Percentiles rank a stretch among this genome's conserved stretches.
Conservation (phyloP, 2,113 vertebrate genomes). For the Nipponia nippon region DNA sequence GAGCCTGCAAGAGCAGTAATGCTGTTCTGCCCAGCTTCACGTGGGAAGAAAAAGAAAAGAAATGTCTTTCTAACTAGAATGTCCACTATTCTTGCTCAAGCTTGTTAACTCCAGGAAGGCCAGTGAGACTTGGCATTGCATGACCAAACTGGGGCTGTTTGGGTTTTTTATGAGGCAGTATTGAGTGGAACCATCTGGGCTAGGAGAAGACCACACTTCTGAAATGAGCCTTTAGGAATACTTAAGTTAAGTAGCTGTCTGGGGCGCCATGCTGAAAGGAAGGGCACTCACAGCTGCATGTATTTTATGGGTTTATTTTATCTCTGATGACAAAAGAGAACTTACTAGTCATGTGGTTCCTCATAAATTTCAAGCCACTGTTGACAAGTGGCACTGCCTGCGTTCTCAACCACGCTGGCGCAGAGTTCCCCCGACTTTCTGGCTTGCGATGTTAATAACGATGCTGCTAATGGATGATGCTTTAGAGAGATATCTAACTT, state of each 20-base stretch:
- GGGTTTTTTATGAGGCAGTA: neutral
- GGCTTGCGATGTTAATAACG: accelerated
- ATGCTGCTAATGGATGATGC: neutral
- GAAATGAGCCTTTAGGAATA: neutral
- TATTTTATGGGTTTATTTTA: conserved; percentile 23
- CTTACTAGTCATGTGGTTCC: neutral
- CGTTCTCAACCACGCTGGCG: neutral
- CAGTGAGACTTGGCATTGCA: neutral
- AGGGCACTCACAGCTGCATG: neutral
- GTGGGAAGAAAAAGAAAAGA: neutral
- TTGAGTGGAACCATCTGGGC: conserved; percentile 24
- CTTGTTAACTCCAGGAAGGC: neutral
- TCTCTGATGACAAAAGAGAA: conserved; percentile 13
- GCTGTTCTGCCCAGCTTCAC: neutral
- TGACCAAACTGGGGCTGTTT: neutral
- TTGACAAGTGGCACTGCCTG: neutral
- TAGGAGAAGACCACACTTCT: neutral
- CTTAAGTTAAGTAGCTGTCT: neutral
- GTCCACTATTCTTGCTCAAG: neutral
- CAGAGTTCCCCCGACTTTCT: neutral
- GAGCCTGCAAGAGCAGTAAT: neutral
- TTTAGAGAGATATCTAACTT: neutral
- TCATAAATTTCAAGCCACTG: conserved; percentile 2
- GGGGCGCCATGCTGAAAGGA: neutral
- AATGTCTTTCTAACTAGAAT: neutral